Base-by-base conservation (phyloP, 2,113 vertebrate species). In the Urocitellus parryii region DNA sequence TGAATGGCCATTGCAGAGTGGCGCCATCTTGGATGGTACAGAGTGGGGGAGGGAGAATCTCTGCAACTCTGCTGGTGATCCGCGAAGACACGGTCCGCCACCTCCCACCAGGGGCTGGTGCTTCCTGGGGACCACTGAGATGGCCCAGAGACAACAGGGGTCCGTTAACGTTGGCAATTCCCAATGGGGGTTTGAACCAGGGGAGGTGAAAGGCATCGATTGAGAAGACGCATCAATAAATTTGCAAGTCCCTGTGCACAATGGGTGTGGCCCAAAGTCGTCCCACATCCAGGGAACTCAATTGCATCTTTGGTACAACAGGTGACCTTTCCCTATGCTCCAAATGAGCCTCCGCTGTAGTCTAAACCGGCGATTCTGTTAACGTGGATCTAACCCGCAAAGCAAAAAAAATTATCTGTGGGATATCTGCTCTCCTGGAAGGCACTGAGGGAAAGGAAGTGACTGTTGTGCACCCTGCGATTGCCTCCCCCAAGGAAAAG, bases 151-250 rank as follows among this genome's bases (percentile, higher is more conserved):
- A 27, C n/a, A 27, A 8, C 53, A 73, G 34, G 37, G 29, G 37
- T 53, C 1, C 51, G 1, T 29, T 10, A 48, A 93, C 56, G 0
- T 20, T 34, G 9, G 37, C 14, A 20, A 8, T 9, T 29, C 16
- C 8, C 29, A 4, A 32, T 22, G 12, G 25, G 29, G 4, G 32
- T n/a, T 53, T 8, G n/a, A n/a, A 11, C 22, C 56, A 16, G 73
- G 63, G 0, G 9, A 63, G 24, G 20, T 8, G 7, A 61, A 20
- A 48, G 17, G 58, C 7, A 61, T 24, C 22, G 1, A 1, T 61
- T 12, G 48, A 51, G 58, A 20, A 58, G 5, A 61, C 1, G 3
- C 48, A 51, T 1, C 48, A 12, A 37, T 0, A 1, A 0, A 5
- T 20, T 1, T 0, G 5, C 13, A 78, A 84, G 53, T 22, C 56